Evolutionary conservation across 2,888 invertebrate species (phyloP).

Genomic region (Diaprepes abbreviatus): DNA sequence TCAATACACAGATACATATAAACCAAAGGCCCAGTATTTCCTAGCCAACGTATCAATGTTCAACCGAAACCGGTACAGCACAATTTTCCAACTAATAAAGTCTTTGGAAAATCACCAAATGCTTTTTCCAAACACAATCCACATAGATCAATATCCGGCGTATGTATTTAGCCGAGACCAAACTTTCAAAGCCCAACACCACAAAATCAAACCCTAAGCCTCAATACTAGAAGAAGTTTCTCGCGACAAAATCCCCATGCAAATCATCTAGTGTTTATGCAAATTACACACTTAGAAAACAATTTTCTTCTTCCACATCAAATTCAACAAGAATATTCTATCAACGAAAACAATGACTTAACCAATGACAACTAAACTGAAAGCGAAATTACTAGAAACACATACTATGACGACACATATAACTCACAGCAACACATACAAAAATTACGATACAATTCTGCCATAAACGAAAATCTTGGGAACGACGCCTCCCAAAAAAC

Average conservation of each 20-base stretch:
- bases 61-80: constrained; percentile 25
- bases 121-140: constrained; percentile 26
- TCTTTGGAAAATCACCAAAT: constrained; percentile 27
- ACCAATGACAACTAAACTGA: neutral
- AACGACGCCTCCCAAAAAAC: constrained; percentile 9
- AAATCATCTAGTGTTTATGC: neutral
- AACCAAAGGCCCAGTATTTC: constrained; percentile 2
- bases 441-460: neutral
- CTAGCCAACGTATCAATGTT: constrained; percentile 41
- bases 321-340: neutral
- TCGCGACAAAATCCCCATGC: neutral
- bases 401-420: neutral
- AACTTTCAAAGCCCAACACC: neutral
- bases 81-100: constrained; percentile 18
- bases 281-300: neutral
- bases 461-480: neutral
- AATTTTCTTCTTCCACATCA: neutral
- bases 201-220: neutral
- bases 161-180: constrained; percentile 4
- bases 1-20: neutral
- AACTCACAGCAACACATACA: neutral
- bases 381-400: neutral
- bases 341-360: neutral
- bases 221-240: neutral
- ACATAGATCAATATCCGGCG: neutral